Base-by-base conservation (phyloP, 2,797 vertebrate genomes). In the Halcyon badia region DNA sequence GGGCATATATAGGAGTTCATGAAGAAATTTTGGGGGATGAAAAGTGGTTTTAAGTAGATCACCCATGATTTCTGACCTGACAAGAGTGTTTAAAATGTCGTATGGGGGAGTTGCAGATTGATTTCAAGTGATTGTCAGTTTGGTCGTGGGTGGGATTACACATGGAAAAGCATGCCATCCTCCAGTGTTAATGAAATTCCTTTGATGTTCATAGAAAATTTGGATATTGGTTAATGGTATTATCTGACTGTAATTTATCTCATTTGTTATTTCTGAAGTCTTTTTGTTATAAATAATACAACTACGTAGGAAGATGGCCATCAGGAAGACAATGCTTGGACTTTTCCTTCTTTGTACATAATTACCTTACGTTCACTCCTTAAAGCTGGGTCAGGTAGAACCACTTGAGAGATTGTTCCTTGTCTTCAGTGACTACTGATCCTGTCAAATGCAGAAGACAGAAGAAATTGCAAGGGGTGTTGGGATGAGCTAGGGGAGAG, bases 1-100 rank as follows among this genome's bases (percentile, higher is more conserved):
- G 49, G 16, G 3, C 25, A 56, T 24, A 39, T 1, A 42, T 1
- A 71, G 20, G 9, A 68, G 44, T 51, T 82, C 24, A 20, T 42
- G 2, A 85, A 94, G 39, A 19, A 68, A 10, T 84, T 79, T 58
- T 57, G 5, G 10, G 39, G 21, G 3, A 26, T 56, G 28, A 26
- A 60, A 91, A 79, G 20, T 37, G 39, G 65, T 51, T 96, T 92
- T 76, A 48, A 87, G 30, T 54, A 69, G 26, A 76, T 91, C 31
- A 83, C 24, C 30, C 14, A 13, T 86, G 57, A 69, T 76, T 96
- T 93, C 86, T 94, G 88, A 87, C 73, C 83, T 73, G 64, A 84
- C 8, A 72, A 90, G 28, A n/a, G 24, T 69, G 49, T 61, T 87
- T 19, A 3, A 93, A 92, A 72, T 83, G 30, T 77, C 3, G 0